These are phyloP conservation scores for Trichacis sp. DNA, from an alignment of 2,888 invertebrate genomes.

Conservation along the genomic window DNA sequence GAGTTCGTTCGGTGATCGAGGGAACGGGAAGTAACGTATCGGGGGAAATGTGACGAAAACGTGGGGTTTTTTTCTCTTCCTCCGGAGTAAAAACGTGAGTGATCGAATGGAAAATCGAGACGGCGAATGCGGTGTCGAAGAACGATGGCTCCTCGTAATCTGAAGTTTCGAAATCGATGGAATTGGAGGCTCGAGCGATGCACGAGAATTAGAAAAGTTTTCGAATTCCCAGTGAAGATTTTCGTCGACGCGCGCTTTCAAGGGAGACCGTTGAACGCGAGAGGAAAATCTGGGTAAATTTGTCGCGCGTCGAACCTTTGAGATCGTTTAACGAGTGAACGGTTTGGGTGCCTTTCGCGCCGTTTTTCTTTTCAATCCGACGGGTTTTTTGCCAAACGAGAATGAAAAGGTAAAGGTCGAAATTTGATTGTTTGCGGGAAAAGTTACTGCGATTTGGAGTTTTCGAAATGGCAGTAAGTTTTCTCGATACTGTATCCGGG, in stretches of 20 bases:
- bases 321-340: no score
- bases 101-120: conserved; percentile 16
- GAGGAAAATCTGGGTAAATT: neutral
- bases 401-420: no score
- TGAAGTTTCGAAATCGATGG: conserved; percentile 11
- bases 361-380: no score
- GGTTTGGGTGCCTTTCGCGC: no score
- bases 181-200: conserved; percentile 11
- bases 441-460: no score
- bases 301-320: no score
- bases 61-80: neutral
- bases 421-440: no score
- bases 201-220: conserved; percentile 15
- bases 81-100: conserved; percentile 1
- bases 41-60: neutral
- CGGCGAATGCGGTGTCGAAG: conserved; percentile 5
- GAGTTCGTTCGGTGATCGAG: neutral
- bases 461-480: no score
- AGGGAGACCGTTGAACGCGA: no score
- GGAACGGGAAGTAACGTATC: neutral
- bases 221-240: neutral
- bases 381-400: no score
- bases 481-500: no score
- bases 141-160: conserved; percentile 9
- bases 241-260: neutral